These are phyloP conservation scores for Xyliphius kryptos DNA, from an alignment of 2,113 vertebrate species.

Conservation along the genomic window DNA sequence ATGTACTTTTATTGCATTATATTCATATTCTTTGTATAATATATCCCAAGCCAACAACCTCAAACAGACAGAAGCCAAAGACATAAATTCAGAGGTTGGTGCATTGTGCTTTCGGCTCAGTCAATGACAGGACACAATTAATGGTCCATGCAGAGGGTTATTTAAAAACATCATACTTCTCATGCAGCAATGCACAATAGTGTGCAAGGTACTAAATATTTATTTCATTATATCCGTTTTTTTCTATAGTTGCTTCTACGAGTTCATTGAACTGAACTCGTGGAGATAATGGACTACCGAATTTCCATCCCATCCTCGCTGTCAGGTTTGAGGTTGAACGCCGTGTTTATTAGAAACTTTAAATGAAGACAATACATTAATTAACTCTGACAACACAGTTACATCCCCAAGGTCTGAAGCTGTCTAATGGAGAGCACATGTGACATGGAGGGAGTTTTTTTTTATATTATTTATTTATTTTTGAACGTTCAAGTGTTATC, in stretches of 20 bases:
- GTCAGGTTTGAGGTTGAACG: conserved; percentile 1
- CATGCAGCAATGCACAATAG: conserved; percentile 13
- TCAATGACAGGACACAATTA: conserved; percentile 48
- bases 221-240: conserved; percentile 44
- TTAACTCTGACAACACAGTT: conserved; percentile 22
- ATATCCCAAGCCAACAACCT: background rate
- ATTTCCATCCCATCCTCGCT: background rate
- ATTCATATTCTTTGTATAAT: conserved; percentile 35
- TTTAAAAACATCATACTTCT: conserved; percentile 25
- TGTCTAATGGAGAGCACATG: conserved; percentile 3
- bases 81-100: conserved; percentile 49
- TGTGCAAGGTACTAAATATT: conserved; percentile 6
- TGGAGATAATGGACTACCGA: conserved; percentile 12
- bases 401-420: conserved; percentile 4
- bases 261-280: conserved; percentile 18
- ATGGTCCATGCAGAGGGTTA: conserved; percentile 49
- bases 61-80: background rate
- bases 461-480: no score
- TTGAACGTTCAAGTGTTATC: no score
- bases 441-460: background rate
- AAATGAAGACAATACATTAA: conserved; percentile 4
- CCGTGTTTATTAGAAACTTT: conserved; percentile 7
- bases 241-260: conserved; percentile 17
- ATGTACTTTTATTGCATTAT: conserved; percentile 38
- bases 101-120: background rate